These are phyloP conservation scores for Helicoverpa zea DNA, from an alignment of 1,140 invertebrate genomes.

Conservation along the genomic window DNA sequence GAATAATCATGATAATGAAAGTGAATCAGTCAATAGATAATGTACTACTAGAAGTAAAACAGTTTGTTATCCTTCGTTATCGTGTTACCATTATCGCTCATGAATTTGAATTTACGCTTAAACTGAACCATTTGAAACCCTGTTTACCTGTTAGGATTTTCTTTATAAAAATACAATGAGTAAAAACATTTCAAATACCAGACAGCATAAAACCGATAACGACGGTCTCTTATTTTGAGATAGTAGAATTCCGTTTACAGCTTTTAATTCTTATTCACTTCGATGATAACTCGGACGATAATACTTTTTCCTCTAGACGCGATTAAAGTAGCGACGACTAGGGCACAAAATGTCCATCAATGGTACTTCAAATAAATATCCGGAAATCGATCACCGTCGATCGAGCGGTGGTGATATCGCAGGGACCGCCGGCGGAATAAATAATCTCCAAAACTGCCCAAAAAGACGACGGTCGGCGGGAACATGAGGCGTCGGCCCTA, in stretches of 20 bases:
- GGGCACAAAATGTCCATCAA: not conserved
- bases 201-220: slow-evolving; percentile 37
- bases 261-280: slow-evolving; percentile 3
- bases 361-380: slow-evolving; percentile 22
- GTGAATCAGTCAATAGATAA: slow-evolving; percentile 38
- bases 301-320: not conserved
- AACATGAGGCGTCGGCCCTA: not conserved
- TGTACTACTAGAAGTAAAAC: slow-evolving; percentile 13
- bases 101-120: slow-evolving; percentile 29
- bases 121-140: slow-evolving; percentile 57
- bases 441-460: slow-evolving; percentile 30
- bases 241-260: slow-evolving; percentile 1
- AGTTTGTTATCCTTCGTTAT: slow-evolving; percentile 1
- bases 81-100: slow-evolving; percentile 29
- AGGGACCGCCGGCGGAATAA: slow-evolving; percentile 12
- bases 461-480: slow-evolving; percentile 13
- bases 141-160: slow-evolving; percentile 60
- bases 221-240: slow-evolving; percentile 16
- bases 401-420: not conserved
- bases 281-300: slow-evolving; percentile 20
- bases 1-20: slow-evolving; percentile 4
- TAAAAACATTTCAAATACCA: slow-evolving; percentile 37
- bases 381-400: slow-evolving; percentile 20
- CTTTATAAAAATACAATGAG: slow-evolving; percentile 47
- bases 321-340: not conserved